These are phyloP conservation scores for Temnothorax longispinosus DNA, from an alignment of 1,140 invertebrate species.

Conservation along the genomic window DNA sequence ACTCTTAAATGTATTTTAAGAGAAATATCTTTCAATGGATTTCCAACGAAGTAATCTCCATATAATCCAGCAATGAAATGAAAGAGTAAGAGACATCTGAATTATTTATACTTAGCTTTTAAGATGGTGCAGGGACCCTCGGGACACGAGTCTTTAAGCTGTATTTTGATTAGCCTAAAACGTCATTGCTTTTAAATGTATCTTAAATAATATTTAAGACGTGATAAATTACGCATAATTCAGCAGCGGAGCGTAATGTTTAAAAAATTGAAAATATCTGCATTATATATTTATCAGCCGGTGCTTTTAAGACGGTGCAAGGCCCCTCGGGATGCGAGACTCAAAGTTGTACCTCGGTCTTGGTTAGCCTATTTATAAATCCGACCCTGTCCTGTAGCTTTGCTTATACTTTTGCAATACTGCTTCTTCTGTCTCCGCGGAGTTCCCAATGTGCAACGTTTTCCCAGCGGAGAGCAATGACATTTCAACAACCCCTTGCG, in stretches of 20 bases:
- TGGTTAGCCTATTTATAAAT: slow-evolving; percentile 28
- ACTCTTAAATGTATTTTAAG: neutral
- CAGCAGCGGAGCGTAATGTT: slow-evolving; percentile 3
- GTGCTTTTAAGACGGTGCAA: slow-evolving; percentile 7
- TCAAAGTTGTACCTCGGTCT: neutral
- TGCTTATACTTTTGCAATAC: slow-evolving; percentile 18
- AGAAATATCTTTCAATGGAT: neutral
- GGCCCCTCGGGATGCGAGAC: neutral
- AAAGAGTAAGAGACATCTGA: slow-evolving; percentile 7
- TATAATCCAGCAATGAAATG: neutral
- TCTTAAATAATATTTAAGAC: slow-evolving; percentile 4
- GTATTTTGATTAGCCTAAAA: neutral
- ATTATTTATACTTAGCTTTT: slow-evolving; percentile 16
- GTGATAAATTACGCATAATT: slow-evolving; percentile 10
- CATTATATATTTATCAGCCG: slow-evolving; percentile 27
- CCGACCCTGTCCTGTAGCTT: neutral
- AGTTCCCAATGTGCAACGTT: slow-evolving; percentile 9
- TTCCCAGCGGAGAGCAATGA: neutral
- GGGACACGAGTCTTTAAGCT: neutral
- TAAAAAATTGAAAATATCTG: slow-evolving; percentile 12
- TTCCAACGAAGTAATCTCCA: slow-evolving; percentile 1
- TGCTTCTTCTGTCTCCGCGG: neutral
- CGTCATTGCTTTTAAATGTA: neutral
- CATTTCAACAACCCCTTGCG: neutral
- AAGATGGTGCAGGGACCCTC: neutral